Evolutionary conservation across 2,113 vertebrate genomes (phyloP), one percentile per base, ranked within the genome.

Genomic region (Benitochromis conjunctus): DNA sequence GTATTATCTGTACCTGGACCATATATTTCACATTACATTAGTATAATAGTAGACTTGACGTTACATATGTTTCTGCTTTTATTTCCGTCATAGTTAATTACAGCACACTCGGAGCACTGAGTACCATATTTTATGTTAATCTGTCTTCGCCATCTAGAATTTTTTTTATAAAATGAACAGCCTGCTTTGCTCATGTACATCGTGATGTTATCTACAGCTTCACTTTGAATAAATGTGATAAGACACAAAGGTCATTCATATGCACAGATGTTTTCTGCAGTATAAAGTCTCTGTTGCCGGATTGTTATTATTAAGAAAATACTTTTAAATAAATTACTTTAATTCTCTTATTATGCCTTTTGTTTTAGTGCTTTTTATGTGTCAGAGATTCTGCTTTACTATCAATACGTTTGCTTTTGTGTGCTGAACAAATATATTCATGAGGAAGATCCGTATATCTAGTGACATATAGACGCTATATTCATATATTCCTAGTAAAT

Each of bases 51-150:
- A 53, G 46, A 48, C 46, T 53, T 53, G 46, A n/a, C 0, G 5
- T 76, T 53, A 53, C 7, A 76, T 34, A 53, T 76, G 46, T 76
- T 31, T 19, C 71, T 53, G 18, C 46, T 53, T 76, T 53, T 9
- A 0, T 0, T 29, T 21, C 46, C 46, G n/a, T 31, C 71, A 76
- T 53, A 76, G 2, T 76, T 53, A 53, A 76, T 34, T 34, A 53
- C 18, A 76, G 26, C 4, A 34, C 18, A 76, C 34, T 13, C 46
- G n/a, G 26, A 53, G 18, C 71, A 51, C 26, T 19, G 26, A 53
- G 46, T 76, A 12, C 48, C 62, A 14, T 60, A 51, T 36, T 85
- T 64, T 82, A 84, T 81, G 48, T 69, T 79, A 82, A 87, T 78
- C 77, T 82, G 51, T 74, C 18, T 3, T 53, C 4, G n/a, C 18